Base-by-base conservation (phyloP, 2,113 vertebrate species). In the Colinus virginianus region DNA sequence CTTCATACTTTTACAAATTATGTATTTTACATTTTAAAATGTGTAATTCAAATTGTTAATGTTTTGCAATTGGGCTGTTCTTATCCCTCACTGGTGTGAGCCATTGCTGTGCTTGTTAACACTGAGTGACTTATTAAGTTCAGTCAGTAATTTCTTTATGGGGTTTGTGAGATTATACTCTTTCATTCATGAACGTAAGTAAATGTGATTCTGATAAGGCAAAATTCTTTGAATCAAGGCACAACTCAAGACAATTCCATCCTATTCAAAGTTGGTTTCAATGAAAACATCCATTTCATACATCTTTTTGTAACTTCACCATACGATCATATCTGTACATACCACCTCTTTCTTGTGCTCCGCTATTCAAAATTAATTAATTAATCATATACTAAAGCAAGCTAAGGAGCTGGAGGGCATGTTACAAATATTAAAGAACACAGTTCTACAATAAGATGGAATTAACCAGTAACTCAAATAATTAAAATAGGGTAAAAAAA, bases 351-450 rank as follows among this genome's bases (percentile, higher is more conserved):
- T 74, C 46, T 67, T 49, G 6, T 53, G 21, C n/a, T 62, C 72
- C 77, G 25, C 36, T 15, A 61, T 90, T 79, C 83, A 83, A 49
- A 79, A 91, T 79, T 45, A 43, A 48, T 53, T 88, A 15, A 69
- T 66, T 49, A n/a, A 21, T 79, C 48, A 85, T 21, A 42, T 26
- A 48, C 13, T 28, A 21, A 76, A 82, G 7, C 13, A 81, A 74
- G 38, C 34, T 70, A 88, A 21, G 13, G 32, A 55, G 21, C 34
- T 28, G 23, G 19, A 67, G 26, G 11, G 12, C 8, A 10, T 7
- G 20, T 21, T 56, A 46, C 1, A 7, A 17, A 25, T 75, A 63
- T 20, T 0, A 0, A 63, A 78, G 4, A 36, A 77, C 86, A 70
- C 8, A 55, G 32, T 26, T 90, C 53, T 36, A 62, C 49, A 92